Base-by-base conservation (phyloP, 2,888 invertebrate species). In the Trissolcus japonicus region DNA sequence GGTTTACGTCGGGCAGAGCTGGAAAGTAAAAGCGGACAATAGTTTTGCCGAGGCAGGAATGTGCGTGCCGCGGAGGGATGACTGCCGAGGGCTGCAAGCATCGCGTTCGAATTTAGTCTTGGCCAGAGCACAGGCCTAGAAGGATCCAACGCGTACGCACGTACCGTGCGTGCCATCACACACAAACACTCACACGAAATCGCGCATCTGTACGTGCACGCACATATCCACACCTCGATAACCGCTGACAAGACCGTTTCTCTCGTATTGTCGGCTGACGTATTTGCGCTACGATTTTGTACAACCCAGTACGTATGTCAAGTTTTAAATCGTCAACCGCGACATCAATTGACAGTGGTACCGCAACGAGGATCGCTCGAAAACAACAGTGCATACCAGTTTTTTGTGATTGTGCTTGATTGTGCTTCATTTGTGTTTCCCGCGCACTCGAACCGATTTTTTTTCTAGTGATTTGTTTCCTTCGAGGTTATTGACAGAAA, bases 101-200 rank as follows among this genome's bases (percentile, higher is more conserved):
- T 82, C 83, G 86, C 84, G 86, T 84, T 86, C 86, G 86, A 86
- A 87, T 84, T 86, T 87, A 89, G 88, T 89, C 88, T 88, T 84
- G 88, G 87, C 86, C 88, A 86, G 88, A 88, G 85, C 87, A 86
- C 88, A 88, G 88, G 88, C 88, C 88, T 86, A 86, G 86, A 81
- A 88, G 86, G 86, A 87, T 86, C 86, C 82, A 78, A 69, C 81
- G 84, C 79, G 78, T 74, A 83, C 82, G 81, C 80, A 82, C 79
- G 73, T 66, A 51, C 17, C 48, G 29, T 66, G 76, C 74, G 79
- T 79, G 71, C 62, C 17, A 17, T 51, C 51, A 57, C 55, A 72
- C 54, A 53, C 48, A 60, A 29, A 50, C 55, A 59, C 72, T 29
- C 25, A 46, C 56, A 50, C 55, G 56, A 73, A 65, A 35, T 56